Evolutionary conservation across 2,797 vertebrate genomes (phyloP), one percentile per base, ranked within the genome.

Genomic region (Linurgus olivaceus): DNA sequence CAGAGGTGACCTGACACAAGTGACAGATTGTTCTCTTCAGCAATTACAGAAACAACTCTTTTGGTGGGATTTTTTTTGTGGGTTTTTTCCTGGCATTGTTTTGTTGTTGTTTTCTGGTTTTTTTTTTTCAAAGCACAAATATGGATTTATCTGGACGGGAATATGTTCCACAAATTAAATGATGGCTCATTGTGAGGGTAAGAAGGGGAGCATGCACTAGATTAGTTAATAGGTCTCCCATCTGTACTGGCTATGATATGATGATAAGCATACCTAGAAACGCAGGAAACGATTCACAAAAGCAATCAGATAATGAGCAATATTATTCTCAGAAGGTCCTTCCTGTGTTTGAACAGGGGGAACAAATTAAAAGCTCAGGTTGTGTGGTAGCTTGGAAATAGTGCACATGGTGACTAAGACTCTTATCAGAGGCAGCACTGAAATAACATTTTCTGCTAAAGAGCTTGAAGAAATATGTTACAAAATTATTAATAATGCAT

Each of bases 401-500:
- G 85, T 79, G 93, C 94, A 91, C 79, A 73, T 44, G 48, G 87
- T 91, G 89, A 95, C 94, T 94, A 96, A 95, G 89, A 72, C 87
- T 95, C 89, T 94, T 96, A 96, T 94, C 93, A 94, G 76, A 96
- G 52, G 74, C 87, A 96, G 82, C 79, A 57, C 63, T 82, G 95
- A 94, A 96, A 97, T 95, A 96, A 95, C 79, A 91, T 96, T 94
- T 96, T 94, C 93, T 96, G 73, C 87, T 96, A 95, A 97, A 94
- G 73, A 96, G 93, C 95, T 96, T 94, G 92, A 94, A 96, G 87
- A 96, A 97, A 94, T 91, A 91, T 86, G 87, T 93, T 96, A 96
- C 80, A 75, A 92, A 97, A 92, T 96, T 97, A 97, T 97, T 96
- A 97, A 97, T 97, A 96, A 97, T 97, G 94, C 86, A 94, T 95